Conservation (phyloP, 2,113 vertebrate genomes). For the Melanostigma gelatinosum region DNA sequence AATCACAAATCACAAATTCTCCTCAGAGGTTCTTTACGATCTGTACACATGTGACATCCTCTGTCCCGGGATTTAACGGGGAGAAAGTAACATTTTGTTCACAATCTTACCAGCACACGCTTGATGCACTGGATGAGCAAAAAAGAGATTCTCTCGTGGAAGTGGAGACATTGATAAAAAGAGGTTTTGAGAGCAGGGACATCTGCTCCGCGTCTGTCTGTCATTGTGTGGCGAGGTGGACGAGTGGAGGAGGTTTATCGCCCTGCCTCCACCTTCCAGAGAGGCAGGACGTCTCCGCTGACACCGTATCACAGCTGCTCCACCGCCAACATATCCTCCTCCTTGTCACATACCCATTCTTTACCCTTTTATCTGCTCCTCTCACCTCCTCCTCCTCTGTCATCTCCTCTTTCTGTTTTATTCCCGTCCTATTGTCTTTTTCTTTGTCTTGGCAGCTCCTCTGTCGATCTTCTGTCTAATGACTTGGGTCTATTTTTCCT, state of each 20-base stretch:
- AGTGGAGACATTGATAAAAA: slow-evolving; percentile 13
- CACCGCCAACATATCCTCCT: slow-evolving; percentile 26
- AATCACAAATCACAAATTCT: no score
- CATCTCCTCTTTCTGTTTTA: background rate
- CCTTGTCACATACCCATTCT: slow-evolving; percentile 30
- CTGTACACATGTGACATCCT: no score
- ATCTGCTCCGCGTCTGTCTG: slow-evolving; percentile 60
- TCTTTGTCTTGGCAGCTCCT: slow-evolving; percentile 11
- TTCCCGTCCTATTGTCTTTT: background rate
- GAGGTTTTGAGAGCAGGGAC: slow-evolving; percentile 42
- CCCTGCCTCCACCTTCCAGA: slow-evolving; percentile 43
- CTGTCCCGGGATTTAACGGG: no score
- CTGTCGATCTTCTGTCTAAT: slow-evolving; percentile 30
- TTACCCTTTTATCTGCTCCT: slow-evolving; percentile 25
- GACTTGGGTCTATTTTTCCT: slow-evolving; percentile 6
- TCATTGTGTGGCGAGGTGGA: slow-evolving; percentile 69
- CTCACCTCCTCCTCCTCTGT: slow-evolving; percentile 37
- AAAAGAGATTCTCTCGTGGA: background rate
- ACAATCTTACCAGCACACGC: background rate
- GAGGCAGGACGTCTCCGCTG: slow-evolving; percentile 54
- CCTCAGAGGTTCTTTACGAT: no score
- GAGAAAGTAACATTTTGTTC: background rate
- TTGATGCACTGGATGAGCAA: slow-evolving; percentile 15
- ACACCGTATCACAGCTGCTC: slow-evolving; percentile 34
- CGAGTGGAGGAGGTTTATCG: slow-evolving; percentile 73